Evolutionary conservation across 2,113 vertebrate genomes (phyloP), one percentile per base, ranked within the genome.

Genomic region (Formicarius rufipectus): DNA sequence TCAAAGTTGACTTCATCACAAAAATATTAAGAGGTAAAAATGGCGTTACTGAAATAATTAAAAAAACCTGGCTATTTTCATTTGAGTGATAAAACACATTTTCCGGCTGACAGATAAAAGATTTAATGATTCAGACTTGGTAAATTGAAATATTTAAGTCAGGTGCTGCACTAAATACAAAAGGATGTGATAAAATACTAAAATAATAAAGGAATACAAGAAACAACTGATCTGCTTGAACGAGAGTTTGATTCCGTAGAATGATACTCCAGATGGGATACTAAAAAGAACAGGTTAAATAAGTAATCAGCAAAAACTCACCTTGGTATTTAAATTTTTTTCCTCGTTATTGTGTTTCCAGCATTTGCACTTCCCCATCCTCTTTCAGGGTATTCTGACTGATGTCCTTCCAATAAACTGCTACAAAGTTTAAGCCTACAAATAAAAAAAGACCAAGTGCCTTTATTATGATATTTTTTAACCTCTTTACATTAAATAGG

Each of bases 371-470:
- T 79, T 66, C 33, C 53, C 94, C 89, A 94, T 52, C 40, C 47
- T 30, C 44, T 91, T 64, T 78, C 80, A 81, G 76, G 12, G 69
- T 84, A 81, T 37, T 91, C 91, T 71, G 91, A 55, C 47, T 62
- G 76, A 87, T 62, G 66, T 42, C 53, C 87, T 79, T 87, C 91
- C 69, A 82, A 53, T 13, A 97, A 68, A 69, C 53, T 82, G 77
- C 84, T 94, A 55, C 81, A 87, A 89, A 95, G 94, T 68, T 94
- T 96, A 91, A 96, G 84, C 62, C 96, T 96, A 78, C 6, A 84
- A 89, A 87, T 56, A 45, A 56, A 62, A 69, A 28, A 73, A 66
- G 23, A 35, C 5, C 24, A 84, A 53, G 5, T 37, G 7, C 17
- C 24, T 87, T 95, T 84, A n/a, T 42, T 50, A 66, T 14, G 4